Evolutionary conservation across 2,888 invertebrate species (phyloP).

Genomic region (Drosophila kuntzei): DNA sequence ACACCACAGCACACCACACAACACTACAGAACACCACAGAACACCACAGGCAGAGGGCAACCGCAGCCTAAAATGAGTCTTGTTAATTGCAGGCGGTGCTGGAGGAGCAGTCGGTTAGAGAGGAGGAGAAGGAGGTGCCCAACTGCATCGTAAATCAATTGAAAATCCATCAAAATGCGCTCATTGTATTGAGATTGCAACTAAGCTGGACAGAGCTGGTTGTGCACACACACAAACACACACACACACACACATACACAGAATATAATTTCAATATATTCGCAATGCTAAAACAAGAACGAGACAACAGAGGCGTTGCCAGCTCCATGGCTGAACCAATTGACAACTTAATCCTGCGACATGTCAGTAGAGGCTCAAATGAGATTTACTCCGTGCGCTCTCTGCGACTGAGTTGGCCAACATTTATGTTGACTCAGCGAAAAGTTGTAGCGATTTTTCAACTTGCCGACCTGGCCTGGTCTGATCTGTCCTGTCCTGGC

Average conservation of each 20-base stretch:
- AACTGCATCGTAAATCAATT: conserved; percentile 77
- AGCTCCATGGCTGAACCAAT: conserved; percentile 60
- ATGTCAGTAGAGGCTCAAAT: conserved; percentile 79
- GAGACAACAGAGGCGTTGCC: conserved; percentile 24
- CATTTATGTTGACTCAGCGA: conserved; percentile 73
- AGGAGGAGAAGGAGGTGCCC: neutral
- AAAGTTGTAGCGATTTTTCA: conserved; percentile 75
- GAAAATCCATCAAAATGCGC: conserved; percentile 80
- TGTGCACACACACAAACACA: conserved; percentile 31
- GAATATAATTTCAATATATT: conserved; percentile 79
- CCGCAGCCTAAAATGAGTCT: conserved; percentile 59
- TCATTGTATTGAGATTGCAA: conserved; percentile 74
- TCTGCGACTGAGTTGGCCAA: conserved; percentile 46
- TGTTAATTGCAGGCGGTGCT: conserved; percentile 66
- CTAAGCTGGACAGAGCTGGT: conserved; percentile 61
- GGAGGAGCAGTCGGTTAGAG: neutral
- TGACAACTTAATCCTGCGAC: conserved; percentile 82
- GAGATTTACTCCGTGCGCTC: conserved; percentile 75
- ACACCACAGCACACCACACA: conserved; percentile 29
- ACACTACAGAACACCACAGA: conserved; percentile 25
- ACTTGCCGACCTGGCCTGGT: conserved; percentile 16
- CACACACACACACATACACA: conserved; percentile 22
- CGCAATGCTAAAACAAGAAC: conserved; percentile 61
- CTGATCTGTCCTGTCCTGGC: neutral
- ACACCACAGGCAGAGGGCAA: conserved; percentile 14